A percentile compares a stretch with the other conserved stretches of the same genome.
These are phyloP conservation scores for Dendrocincla tyrannina DNA, from an alignment of 2,797 vertebrate genomes.

Conservation along the genomic window DNA sequence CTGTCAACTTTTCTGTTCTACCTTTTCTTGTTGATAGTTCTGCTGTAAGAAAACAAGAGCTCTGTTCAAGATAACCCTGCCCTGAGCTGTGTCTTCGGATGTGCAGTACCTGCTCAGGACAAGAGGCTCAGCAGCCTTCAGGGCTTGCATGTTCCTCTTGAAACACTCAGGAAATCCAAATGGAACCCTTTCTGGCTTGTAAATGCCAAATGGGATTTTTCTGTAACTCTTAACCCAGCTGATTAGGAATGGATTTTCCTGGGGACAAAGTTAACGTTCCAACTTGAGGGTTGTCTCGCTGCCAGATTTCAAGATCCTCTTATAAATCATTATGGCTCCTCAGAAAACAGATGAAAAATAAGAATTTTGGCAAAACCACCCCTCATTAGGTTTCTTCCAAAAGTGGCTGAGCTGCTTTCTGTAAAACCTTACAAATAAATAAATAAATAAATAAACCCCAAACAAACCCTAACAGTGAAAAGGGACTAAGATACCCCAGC, in stretches of 20 bases:
- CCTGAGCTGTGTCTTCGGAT: not conserved
- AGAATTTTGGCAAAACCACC: not conserved
- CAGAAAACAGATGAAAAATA: conserved; percentile 20
- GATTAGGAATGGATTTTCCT: not conserved
- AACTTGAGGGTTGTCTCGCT: not conserved
- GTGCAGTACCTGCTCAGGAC: not conserved
- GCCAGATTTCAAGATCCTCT: conserved; percentile 2
- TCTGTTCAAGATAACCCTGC: not conserved
- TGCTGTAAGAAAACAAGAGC: not conserved
- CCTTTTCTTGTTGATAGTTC: not conserved
- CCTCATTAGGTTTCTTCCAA: not conserved
- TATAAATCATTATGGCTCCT: not conserved
- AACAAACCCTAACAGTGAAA: not conserved
- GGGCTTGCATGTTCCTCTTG: not conserved
- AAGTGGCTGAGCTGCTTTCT: conserved; percentile 33
- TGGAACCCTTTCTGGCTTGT: not conserved
- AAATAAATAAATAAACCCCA: not conserved
- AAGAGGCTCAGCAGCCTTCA: not conserved
- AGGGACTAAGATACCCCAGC: not conserved
- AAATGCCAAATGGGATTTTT: not conserved
- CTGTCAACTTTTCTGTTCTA: not conserved
- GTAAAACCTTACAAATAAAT: not conserved
- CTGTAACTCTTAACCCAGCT: not conserved
- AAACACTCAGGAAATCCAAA: not conserved
- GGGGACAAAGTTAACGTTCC: not conserved